Evolutionary conservation across 2,888 invertebrate species (phyloP).

Genomic region (Eristalinus sepulchralis): DNA sequence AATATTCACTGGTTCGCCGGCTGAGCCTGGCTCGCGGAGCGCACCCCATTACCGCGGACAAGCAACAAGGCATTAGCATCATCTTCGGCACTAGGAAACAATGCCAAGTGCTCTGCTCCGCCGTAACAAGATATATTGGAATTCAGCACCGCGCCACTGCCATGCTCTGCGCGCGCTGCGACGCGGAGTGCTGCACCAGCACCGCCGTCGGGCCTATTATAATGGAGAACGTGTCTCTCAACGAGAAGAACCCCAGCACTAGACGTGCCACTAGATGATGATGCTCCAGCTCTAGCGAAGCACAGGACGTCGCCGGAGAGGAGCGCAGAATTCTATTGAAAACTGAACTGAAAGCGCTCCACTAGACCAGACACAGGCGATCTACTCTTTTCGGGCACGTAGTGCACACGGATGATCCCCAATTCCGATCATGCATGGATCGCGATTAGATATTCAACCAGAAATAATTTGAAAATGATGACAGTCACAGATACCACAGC

Average conservation of each 20-base stretch:
- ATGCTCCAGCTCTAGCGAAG: background rate
- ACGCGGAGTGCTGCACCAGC: background rate
- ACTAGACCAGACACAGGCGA: constrained; percentile 44
- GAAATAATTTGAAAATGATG: constrained; percentile 82
- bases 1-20: constrained; percentile 64
- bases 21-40: background rate
- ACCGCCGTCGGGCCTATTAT: constrained; percentile 40
- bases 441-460: constrained; percentile 82
- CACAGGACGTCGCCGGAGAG: background rate
- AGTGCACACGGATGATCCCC: constrained; percentile 70
- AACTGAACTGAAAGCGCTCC: constrained; percentile 52
- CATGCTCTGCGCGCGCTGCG: background rate
- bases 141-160: constrained; percentile 35
- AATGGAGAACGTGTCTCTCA: constrained; percentile 58
- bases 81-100: constrained; percentile 66
- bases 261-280: background rate
- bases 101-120: constrained; percentile 42
- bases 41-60: constrained; percentile 35
- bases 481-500: constrained; percentile 80
- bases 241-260: background rate
- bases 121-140: constrained; percentile 50
- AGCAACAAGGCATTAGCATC: constrained; percentile 68
- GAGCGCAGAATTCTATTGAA: constrained; percentile 54
- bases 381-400: constrained; percentile 58
- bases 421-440: constrained; percentile 80